Evolutionary conservation across 2,888 invertebrate genomes (phyloP).

Genomic region (Sphinx pinastri): DNA sequence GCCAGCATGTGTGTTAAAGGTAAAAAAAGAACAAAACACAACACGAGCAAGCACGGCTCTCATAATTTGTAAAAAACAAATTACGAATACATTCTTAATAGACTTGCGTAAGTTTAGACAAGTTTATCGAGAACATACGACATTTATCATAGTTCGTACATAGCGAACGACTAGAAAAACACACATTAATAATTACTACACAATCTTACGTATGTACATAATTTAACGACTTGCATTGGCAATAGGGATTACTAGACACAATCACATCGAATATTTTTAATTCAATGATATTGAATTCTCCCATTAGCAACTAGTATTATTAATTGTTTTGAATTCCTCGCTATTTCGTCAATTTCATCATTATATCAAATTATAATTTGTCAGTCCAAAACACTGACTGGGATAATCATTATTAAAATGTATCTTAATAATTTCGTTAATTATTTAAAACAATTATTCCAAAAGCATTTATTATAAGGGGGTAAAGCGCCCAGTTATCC

Average conservation of each 20-base stretch:
- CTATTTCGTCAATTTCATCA: too few relatives aligned
- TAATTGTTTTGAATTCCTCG: too few relatives aligned
- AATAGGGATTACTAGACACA: neutral
- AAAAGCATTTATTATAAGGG: neutral
- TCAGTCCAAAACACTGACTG: too few relatives aligned
- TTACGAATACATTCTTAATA: constrained; percentile 22
- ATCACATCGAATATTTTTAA: too few relatives aligned
- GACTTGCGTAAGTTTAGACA: constrained; percentile 22
- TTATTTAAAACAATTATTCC: too few relatives aligned
- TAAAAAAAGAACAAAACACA: constrained; percentile 12
- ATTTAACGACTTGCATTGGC: neutral
- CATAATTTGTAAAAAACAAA: constrained; percentile 24
- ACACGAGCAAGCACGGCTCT: constrained; percentile 10
- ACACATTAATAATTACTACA: constrained; percentile 7
- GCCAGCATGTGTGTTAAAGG: constrained; percentile 3
- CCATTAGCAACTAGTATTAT: too few relatives aligned
- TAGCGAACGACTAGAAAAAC: constrained; percentile 15
- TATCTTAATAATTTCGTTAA: too few relatives aligned
- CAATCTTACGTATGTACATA: constrained; percentile 6
- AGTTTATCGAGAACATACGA: constrained; percentile 20
- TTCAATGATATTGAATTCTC: too few relatives aligned
- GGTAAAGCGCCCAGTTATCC: constrained; percentile 15
- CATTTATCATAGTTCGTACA: constrained; percentile 20
- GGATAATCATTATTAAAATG: too few relatives aligned
- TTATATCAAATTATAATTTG: too few relatives aligned